Base-by-base conservation (phyloP, 2,797 vertebrate genomes). In the Enteromius treurensis region DNA sequence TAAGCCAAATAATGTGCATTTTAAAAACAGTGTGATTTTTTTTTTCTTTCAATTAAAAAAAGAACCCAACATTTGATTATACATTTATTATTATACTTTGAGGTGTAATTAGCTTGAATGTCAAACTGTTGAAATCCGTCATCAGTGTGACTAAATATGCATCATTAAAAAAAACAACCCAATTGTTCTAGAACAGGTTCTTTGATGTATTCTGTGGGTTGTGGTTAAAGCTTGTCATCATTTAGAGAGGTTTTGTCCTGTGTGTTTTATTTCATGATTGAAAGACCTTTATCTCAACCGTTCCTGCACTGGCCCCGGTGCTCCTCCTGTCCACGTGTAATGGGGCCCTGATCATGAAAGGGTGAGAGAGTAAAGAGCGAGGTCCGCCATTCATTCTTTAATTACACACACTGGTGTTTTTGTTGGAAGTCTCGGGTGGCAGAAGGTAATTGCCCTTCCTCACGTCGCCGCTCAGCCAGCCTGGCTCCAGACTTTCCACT, bases 391-490 rank as follows among this genome's bases (percentile, higher is more conserved):
- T 88, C 85, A 80, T 84, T 85, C 85, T 85, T 88, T 88, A 89
- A 88, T 90, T 89, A 81, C 85, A 83, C 80, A 82, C 84, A 64
- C 85, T 80, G 37, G 81, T 88, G 88, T 90, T 89, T 85, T 88
- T 86, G 86, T 89, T 90, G 92, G 92, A 91, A 89, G 87, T 92
- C 91, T 87, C 86, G 42, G 84, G 89, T 88, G 92, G 89, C 87
- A 91, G 90, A 92, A 94, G 94, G 93, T 93, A 93, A 89, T 89
- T 88, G 84, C 65, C 55, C 68, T 83, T 85, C 80, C 84, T 79
- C 26, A 58, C 60, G 32, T 79, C 85, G 77, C 68, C 26, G 29
- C 84, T 75, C 70, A 79, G 77, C 75, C 71, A 49, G 83, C 60
- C 80, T 76, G 84, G 79, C 80, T 81, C 85, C 87, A 83, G 76